These are phyloP conservation scores for Siniperca chuatsi DNA, from an alignment of 2,113 vertebrate genomes.

Conservation along the genomic window DNA sequence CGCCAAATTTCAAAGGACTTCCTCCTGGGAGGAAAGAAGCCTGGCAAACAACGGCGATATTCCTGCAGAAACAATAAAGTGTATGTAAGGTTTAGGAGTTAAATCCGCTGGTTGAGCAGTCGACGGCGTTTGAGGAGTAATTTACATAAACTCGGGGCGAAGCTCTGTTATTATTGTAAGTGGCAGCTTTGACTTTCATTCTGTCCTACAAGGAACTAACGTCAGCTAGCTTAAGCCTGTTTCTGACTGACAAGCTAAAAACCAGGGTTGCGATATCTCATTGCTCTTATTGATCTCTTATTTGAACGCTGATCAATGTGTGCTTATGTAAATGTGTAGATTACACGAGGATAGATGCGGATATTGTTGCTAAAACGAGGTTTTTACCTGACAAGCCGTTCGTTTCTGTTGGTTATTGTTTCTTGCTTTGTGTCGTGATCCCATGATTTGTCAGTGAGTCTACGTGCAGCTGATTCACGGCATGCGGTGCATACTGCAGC, in stretches of 20 bases:
- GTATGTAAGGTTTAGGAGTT: rapidly evolving
- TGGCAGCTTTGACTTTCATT: constrained; percentile 46
- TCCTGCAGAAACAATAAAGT: background rate
- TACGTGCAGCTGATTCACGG: background rate
- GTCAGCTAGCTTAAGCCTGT: constrained; percentile 49
- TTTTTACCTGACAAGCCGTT: background rate
- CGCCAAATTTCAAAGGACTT: constrained; percentile 92
- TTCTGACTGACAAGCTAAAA: constrained; percentile 9
- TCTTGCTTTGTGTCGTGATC: constrained; percentile 51
- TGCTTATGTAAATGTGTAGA: rapidly evolving
- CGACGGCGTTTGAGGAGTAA: background rate
- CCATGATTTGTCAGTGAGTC: constrained; percentile 6
- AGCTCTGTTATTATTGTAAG: constrained; percentile 40
- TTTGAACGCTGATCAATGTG: rapidly evolving
- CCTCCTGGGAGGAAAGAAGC: constrained; percentile 78
- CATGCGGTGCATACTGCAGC: constrained; percentile 12
- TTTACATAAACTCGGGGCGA: background rate
- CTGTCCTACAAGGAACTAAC: constrained; percentile 34
- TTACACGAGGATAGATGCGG: rapidly evolving
- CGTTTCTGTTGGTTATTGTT: background rate
- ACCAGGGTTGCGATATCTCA: rapidly evolving
- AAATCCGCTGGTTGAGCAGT: rapidly evolving
- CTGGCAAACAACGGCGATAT: constrained; percentile 16
- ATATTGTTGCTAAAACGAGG: background rate
- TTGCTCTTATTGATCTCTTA: rapidly evolving